Conservation (phyloP, 2,888 invertebrate species). For the Tipula confusa region DNA sequence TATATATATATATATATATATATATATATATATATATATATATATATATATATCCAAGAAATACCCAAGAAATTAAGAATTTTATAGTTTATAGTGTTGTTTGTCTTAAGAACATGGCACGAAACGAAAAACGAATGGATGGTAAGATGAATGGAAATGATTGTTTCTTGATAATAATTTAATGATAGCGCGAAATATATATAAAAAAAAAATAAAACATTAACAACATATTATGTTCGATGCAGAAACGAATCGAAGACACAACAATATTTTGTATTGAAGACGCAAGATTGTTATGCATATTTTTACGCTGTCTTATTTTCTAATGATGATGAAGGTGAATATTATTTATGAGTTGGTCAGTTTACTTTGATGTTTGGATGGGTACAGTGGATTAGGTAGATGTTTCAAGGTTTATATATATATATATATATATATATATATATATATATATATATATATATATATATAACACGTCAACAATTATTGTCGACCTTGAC, state of each 20-base stretch:
- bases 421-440: too few species aligned
- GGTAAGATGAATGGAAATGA: background rate
- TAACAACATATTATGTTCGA: background rate
- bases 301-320: too few species aligned
- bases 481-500: too few species aligned
- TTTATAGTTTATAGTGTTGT: background rate
- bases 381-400: background rate
- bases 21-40: too few species aligned
- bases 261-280: background rate
- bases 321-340: background rate
- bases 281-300: background rate
- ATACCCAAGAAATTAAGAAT: slow-evolving; percentile 5
- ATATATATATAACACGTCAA: too few species aligned
- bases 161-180: slow-evolving; percentile 20
- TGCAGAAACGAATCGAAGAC: background rate
- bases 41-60: too few species aligned
- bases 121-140: background rate
- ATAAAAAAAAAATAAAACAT: background rate
- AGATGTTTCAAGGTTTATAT: too few species aligned
- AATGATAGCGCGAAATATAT: slow-evolving; percentile 3
- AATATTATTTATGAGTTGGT: background rate
- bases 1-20: too few species aligned
- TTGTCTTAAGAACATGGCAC: background rate
- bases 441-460: too few species aligned
- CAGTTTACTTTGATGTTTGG: background rate